Evolutionary conservation across 2,888 invertebrate genomes (phyloP), one percentile per base, ranked within the genome.

Genomic region (Arge pagana): DNA sequence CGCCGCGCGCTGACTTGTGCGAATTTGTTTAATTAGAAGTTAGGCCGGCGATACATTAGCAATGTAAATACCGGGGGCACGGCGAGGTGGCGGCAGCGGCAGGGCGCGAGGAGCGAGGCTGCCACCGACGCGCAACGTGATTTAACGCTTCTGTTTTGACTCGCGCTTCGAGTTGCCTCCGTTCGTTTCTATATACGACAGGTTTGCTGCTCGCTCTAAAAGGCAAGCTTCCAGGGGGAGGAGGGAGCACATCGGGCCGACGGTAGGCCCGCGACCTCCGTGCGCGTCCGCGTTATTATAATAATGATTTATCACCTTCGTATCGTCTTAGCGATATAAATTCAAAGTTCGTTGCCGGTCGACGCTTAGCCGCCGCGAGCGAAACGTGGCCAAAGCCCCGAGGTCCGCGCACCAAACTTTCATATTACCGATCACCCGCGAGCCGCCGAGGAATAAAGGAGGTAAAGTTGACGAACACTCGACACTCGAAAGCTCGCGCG

Each of bases 1-100:
- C 58, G 63, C 63, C 60, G 54, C 61, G 63, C 64, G 66, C 69
- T 66, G 68, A 70, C 65, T 71, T 70, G 72, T 67, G 71, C 70
- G 75, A 74, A 75, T 75, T 74, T 72, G 72, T 75, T 74, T 74
- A 74, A 75, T 75, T 75, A 73, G 73, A 74, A 75, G 72, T 74
- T 74, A 74, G 74, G 70, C 70, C 66, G 64, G 62, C 70, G 70
- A 71, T 71, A 70, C 72, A 75, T 75, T 74, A 75, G 75, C 75
- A 74, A 74, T 74, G 74, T 72, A 74, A 76, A 76, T 74, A 68
- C 65, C 49, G 63, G 41, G 54, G 26, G 54, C 37, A 41, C 37
- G 43, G 43, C 50, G 42, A 39, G 50, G 45, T 40, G 52, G 53
- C 35, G 45, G 40, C 50, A 50, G 31, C 30, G 21, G 41, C 40